These are phyloP conservation scores for Diplolepis rosae DNA, from an alignment of 2,888 invertebrate genomes.

Conservation along the genomic window DNA sequence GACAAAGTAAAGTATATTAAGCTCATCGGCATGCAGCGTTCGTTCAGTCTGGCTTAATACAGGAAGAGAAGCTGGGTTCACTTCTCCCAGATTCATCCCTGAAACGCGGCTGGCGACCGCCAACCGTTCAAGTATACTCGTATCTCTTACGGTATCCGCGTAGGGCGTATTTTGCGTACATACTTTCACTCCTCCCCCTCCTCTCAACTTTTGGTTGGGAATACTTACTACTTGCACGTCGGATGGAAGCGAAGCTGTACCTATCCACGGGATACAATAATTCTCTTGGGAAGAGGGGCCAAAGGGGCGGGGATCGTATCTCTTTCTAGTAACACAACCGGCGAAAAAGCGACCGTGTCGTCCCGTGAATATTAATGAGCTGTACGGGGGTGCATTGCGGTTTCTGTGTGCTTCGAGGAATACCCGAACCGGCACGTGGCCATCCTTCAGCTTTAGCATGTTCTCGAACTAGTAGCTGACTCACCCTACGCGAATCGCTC, in stretches of 20 bases:
- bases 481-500: slow-evolving; percentile 47
- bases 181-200: slow-evolving; percentile 21
- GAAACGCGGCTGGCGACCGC: slow-evolving; percentile 34
- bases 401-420: slow-evolving; percentile 42
- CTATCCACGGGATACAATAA: slow-evolving; percentile 21
- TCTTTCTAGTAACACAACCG: slow-evolving; percentile 65
- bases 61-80: slow-evolving; percentile 53
- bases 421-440: slow-evolving; percentile 55
- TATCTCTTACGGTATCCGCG: slow-evolving; percentile 49
- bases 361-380: slow-evolving; percentile 69
- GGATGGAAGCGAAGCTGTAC: slow-evolving; percentile 6
- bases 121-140: slow-evolving; percentile 43
- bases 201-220: slow-evolving; percentile 32
- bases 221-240: slow-evolving; percentile 34
- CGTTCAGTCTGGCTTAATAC: slow-evolving; percentile 65
- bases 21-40: slow-evolving; percentile 70
- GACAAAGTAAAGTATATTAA: slow-evolving; percentile 70
- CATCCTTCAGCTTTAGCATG: slow-evolving; percentile 53
- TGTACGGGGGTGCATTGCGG: slow-evolving; percentile 53
- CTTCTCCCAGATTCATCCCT: slow-evolving; percentile 42
- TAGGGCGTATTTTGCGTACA: slow-evolving; percentile 47
- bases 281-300: slow-evolving; percentile 14
- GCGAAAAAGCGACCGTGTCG: slow-evolving; percentile 68
- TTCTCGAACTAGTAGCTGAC: slow-evolving; percentile 53
- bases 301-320: slow-evolving; percentile 61